These are phyloP conservation scores for Sylvicapra grimmia DNA, from an alignment of 2,113 vertebrate genomes.

Conservation along the genomic window DNA sequence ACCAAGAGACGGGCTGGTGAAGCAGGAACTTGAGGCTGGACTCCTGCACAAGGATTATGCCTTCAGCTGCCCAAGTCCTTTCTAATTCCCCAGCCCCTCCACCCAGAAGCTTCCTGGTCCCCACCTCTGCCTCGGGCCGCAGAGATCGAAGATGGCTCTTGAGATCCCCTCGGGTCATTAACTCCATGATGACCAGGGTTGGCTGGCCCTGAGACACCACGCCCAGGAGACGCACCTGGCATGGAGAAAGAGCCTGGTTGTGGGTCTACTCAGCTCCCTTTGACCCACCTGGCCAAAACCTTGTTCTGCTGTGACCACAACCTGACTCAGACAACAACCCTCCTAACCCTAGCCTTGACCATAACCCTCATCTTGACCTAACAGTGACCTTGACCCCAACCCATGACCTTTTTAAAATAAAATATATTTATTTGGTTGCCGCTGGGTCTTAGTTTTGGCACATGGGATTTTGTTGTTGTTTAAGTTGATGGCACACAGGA, in stretches of 20 bases:
- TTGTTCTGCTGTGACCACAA: background rate
- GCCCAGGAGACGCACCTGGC: slow-evolving; percentile 81
- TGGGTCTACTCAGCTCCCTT: background rate
- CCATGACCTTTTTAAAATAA: background rate
- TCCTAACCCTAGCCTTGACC: background rate
- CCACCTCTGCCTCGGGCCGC: slow-evolving; percentile 81
- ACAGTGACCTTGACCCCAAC: background rate
- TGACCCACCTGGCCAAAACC: background rate
- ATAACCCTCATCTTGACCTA: background rate
- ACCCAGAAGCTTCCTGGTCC: background rate
- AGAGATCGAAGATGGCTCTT: slow-evolving; percentile 84
- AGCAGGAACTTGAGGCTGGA: background rate
- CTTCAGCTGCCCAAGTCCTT: background rate
- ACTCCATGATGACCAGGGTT: slow-evolving; percentile 86
- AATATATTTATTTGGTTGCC: background rate
- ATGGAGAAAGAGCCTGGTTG: background rate
- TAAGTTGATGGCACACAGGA: background rate
- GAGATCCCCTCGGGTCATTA: slow-evolving; percentile 84
- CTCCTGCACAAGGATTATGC: background rate
- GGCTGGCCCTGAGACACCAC: slow-evolving; percentile 86
- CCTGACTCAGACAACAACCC: background rate
- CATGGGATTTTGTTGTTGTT: background rate
- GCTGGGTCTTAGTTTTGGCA: background rate
- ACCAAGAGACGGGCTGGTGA: background rate
- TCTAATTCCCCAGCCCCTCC: background rate